phyloP scores from a whole-genome alignment of 1,140 invertebrate genomes.

The Campoletis sonorensis region DNA sequence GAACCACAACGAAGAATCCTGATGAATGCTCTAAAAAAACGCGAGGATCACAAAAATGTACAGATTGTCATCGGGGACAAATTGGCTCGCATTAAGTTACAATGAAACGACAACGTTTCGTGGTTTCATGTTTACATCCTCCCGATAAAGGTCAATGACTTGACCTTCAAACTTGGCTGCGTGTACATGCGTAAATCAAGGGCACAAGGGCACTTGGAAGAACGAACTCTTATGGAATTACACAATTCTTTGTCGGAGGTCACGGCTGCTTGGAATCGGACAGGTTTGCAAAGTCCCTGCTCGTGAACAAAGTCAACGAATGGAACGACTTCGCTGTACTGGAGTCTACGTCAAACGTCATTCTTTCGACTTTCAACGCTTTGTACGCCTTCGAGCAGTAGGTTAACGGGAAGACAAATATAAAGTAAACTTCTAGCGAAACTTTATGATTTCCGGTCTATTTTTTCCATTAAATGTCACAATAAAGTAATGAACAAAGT shows the following conservation, averaged over 20 bases:
- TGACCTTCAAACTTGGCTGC: background rate
- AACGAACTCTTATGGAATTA: background rate
- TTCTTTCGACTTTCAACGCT: background rate
- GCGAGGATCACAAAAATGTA: background rate
- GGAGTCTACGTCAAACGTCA: background rate
- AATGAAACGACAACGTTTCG: no score
- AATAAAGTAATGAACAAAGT: no score
- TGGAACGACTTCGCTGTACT: background rate
- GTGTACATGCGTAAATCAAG: no score
- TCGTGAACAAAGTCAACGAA: background rate
- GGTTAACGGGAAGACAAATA: no score
- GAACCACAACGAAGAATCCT: no score
- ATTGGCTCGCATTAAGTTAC: no score
- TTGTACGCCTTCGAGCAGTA: background rate
- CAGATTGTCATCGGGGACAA: background rate
- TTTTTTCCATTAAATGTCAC: background rate
- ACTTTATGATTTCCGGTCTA: background rate
- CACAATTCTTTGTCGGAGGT: slow-evolving; percentile 13
- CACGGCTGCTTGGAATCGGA: background rate
- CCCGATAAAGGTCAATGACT: no score
- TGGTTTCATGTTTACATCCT: no score
- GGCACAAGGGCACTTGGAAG: no score
- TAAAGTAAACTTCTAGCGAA: background rate
- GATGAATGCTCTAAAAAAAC: background rate
- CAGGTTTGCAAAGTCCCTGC: no score